Evolutionary conservation across 2,797 vertebrate genomes (phyloP).

Genomic region (Orestias chungarensis): DNA sequence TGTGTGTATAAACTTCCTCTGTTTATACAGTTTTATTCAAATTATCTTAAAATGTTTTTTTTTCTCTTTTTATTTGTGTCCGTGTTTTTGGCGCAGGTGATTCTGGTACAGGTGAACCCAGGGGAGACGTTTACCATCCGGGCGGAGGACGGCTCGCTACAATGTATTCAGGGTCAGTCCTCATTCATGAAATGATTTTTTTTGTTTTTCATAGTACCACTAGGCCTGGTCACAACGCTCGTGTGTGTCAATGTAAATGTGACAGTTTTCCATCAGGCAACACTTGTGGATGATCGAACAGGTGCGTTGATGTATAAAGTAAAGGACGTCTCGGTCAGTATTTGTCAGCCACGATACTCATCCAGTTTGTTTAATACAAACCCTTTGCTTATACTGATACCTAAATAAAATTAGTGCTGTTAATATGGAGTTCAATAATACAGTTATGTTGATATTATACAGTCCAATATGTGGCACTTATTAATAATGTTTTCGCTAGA

Average conservation of each 20-base stretch:
- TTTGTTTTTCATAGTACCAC: constrained; percentile 17
- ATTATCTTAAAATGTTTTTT: neutral
- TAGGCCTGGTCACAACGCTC: constrained; percentile 5
- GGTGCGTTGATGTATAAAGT: neutral
- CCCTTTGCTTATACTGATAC: neutral
- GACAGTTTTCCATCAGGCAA: constrained; percentile 3
- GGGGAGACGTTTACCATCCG: constrained; percentile 99
- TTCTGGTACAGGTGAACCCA: constrained; percentile 98
- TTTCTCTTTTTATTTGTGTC: constrained; percentile 12
- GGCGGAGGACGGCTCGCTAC: constrained; percentile 95
- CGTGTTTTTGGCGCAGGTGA: constrained; percentile 83
- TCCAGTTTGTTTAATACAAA: neutral
- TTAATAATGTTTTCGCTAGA: too few species aligned
- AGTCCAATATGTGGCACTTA: too few species aligned
- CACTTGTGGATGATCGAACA: neutral
- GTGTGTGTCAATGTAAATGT: constrained; percentile 9
- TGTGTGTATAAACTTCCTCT: neutral
- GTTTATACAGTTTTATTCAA: neutral
- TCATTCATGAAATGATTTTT: constrained; percentile 14
- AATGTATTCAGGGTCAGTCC: constrained; percentile 97
- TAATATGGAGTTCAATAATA: too few species aligned
- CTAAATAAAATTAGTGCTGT: neutral
- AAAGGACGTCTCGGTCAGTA: neutral
- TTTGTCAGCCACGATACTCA: neutral
- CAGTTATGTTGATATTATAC: too few species aligned